Evolutionary conservation across 37 sponge, comb jelly and placozoan species (phyloP).

Genomic region (Eunapius fragilis): DNA sequence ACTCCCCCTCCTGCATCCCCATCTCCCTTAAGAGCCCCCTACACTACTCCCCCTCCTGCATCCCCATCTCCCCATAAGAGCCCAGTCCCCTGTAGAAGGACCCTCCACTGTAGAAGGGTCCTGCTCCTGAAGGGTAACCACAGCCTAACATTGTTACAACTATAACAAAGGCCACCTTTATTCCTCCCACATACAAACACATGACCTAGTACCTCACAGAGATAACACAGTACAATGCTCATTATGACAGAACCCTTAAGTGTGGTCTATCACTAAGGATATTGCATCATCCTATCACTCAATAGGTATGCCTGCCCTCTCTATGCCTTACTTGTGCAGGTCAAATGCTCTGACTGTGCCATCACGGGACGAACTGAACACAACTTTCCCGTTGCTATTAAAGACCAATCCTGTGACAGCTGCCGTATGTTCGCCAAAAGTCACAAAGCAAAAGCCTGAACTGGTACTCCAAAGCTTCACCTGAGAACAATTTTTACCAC

Average conservation of each 20-base stretch:
- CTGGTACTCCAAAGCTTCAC: constrained; percentile 95
- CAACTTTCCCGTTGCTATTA: constrained; percentile 73
- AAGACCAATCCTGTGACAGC: constrained; percentile 83
- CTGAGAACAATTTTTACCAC: constrained; percentile 13
- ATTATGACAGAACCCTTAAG: no score
- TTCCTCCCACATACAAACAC: not conserved
- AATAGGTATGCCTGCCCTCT: not conserved
- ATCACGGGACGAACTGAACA: constrained; percentile 90
- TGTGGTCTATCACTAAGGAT: no score
- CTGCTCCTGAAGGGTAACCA: no score
- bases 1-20: no score
- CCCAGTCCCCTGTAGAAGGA: no score
- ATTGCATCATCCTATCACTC: no score
- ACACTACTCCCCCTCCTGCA: no score
- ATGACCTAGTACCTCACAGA: not conserved
- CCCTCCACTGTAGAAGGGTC: no score
- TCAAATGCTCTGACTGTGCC: constrained; percentile 97
- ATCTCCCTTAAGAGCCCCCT: no score
- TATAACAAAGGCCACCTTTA: not conserved
- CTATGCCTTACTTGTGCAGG: constrained; percentile 72
- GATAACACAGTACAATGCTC: not conserved
- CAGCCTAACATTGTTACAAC: no score
- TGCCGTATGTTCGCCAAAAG: constrained; percentile 92
- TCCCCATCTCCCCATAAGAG: no score
- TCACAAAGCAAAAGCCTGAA: constrained; percentile 94